These are phyloP conservation scores for Thecophora atra DNA, from an alignment of 2,888 invertebrate genomes.

Conservation along the genomic window DNA sequence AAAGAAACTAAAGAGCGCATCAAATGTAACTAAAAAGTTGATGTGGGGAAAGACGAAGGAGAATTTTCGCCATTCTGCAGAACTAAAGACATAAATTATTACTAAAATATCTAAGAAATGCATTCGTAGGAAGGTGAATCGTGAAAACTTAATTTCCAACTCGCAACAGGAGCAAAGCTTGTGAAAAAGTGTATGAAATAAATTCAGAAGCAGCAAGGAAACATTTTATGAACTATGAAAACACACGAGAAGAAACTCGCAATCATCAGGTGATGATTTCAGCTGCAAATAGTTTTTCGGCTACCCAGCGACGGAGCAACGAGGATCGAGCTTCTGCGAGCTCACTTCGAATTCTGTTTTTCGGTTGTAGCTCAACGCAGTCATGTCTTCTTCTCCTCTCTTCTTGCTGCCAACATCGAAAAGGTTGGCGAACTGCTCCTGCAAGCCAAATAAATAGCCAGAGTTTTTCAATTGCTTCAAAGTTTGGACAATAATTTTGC, in stretches of 20 bases:
- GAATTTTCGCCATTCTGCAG: background rate
- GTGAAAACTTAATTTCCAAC: slow-evolving; percentile 32
- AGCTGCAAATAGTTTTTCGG: background rate
- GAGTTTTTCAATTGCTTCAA: slow-evolving; percentile 56
- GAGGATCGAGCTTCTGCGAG: background rate
- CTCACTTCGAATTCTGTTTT: background rate
- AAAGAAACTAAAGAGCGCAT: background rate
- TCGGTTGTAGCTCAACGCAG: slow-evolving; percentile 2
- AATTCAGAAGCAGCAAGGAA: background rate
- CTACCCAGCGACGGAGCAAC: background rate
- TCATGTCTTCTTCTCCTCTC: background rate
- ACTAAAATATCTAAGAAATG: slow-evolving; percentile 33
- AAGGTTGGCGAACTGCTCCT: background rate
- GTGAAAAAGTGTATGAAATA: background rate
- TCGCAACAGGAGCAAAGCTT: background rate
- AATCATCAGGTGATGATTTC: background rate
- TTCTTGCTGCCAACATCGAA: background rate
- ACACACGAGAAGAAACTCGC: background rate
- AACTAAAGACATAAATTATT: slow-evolving; percentile 37
- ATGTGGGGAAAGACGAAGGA: background rate
- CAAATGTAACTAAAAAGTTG: background rate
- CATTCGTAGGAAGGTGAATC: slow-evolving; percentile 29
- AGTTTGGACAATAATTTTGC: slow-evolving; percentile 49
- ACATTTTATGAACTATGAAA: background rate
- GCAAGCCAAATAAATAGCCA: slow-evolving; percentile 50